A percentile compares a stretch with the other conserved stretches of the same genome.
These are phyloP conservation scores for Thymallus thymallus DNA, from an alignment of 2,113 vertebrate genomes.

Conservation along the genomic window DNA sequence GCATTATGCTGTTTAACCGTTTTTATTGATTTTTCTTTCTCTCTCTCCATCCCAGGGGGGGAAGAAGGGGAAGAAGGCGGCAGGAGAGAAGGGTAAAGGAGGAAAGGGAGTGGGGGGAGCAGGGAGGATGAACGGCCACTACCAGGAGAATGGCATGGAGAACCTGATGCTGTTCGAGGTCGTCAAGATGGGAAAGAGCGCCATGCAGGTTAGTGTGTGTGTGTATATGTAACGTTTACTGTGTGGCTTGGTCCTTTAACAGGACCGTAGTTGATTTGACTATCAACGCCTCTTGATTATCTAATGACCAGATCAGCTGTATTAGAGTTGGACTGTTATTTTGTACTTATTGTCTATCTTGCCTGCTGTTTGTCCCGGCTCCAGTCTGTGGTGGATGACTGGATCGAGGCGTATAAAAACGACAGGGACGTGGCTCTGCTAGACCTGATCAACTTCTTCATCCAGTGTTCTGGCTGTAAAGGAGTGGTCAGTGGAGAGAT, in stretches of 20 bases:
- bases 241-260: background rate
- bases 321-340: too few relatives aligned
- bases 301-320: too few relatives aligned
- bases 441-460: constrained; percentile 99
- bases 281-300: background rate
- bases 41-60: constrained; percentile 74
- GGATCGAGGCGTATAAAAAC: constrained; percentile 98
- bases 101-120: constrained; percentile 86
- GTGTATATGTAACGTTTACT: background rate
- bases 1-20: too few relatives aligned
- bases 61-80: constrained; percentile 91
- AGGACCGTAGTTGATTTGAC: background rate
- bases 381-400: constrained; percentile 98
- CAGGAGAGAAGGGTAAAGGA: constrained; percentile 89
- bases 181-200: constrained; percentile 96
- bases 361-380: constrained; percentile 43
- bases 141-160: constrained; percentile 99
- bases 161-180: constrained; percentile 99
- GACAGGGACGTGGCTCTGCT: constrained; percentile 94
- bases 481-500: constrained; percentile 97
- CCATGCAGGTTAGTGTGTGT: constrained; percentile 87
- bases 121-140: constrained; percentile 96
- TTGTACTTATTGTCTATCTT: background rate
- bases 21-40: background rate
- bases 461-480: constrained; percentile 99